A percentile compares a stretch with the other conserved stretches of the same genome.
Conservation (phyloP, 2,888 invertebrate species). For the Timema cristinae region DNA sequence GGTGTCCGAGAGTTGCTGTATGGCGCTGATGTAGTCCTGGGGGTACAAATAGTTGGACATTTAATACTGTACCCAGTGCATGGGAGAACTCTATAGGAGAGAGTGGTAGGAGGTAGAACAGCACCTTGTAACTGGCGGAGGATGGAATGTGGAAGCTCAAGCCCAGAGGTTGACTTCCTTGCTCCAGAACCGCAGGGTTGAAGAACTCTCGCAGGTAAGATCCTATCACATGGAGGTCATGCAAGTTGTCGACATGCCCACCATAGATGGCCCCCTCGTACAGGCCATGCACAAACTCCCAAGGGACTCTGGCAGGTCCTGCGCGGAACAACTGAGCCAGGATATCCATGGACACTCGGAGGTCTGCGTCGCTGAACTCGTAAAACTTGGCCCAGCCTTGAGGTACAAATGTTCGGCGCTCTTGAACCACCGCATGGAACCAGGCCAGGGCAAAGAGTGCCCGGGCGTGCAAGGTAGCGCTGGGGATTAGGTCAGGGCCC, state of each 20-base stretch:
- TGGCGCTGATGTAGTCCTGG: conserved; percentile 62
- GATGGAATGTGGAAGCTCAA: conserved; percentile 51
- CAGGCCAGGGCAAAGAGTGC: conserved; percentile 72
- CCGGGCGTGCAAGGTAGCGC: conserved; percentile 36
- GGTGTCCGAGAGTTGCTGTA: conserved; percentile 64
- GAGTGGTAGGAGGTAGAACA: background rate
- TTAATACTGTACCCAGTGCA: background rate
- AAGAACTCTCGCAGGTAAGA: conserved; percentile 65
- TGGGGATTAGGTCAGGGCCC: conserved; percentile 45
- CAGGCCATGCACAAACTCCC: conserved; percentile 73
- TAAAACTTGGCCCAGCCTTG: conserved; percentile 89
- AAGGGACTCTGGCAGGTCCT: conserved; percentile 47
- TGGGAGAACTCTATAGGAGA: background rate
- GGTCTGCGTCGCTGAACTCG: conserved; percentile 80
- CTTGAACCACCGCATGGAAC: conserved; percentile 86
- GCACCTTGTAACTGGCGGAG: conserved; percentile 51
- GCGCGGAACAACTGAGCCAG: conserved; percentile 48
- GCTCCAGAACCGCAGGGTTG: conserved; percentile 54
- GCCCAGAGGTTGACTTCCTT: conserved; percentile 57
- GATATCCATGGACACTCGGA: conserved; percentile 67
- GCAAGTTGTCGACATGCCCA: conserved; percentile 74
- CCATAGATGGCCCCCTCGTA: conserved; percentile 79
- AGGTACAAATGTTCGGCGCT: conserved; percentile 87
- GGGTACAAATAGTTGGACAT: too few relatives aligned
- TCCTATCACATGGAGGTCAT: conserved; percentile 64